Conservation (phyloP, 2,888 invertebrate genomes). For the Lithophane leautieri region DNA sequence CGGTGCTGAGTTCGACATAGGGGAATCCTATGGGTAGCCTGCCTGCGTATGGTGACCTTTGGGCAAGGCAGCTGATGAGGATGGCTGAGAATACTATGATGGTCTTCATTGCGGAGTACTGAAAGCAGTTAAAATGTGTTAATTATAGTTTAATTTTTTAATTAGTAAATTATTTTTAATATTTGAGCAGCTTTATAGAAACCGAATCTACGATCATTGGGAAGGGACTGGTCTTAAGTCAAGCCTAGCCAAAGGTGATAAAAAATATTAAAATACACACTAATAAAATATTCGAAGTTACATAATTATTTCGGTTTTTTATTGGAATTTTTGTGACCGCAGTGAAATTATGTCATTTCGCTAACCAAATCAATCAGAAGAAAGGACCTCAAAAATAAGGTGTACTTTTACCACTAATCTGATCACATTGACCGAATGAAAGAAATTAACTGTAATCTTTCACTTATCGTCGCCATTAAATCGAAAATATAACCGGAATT, state of each 20-base stretch:
- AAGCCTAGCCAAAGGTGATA: background rate
- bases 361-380: background rate
- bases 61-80: constrained; percentile 73
- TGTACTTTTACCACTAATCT: too few species aligned
- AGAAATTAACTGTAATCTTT: too few species aligned
- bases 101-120: constrained; percentile 68
- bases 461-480: too few species aligned
- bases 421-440: too few species aligned
- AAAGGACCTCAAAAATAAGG: too few species aligned
- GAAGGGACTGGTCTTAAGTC: background rate
- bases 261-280: background rate
- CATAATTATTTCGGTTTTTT: background rate
- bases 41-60: constrained; percentile 92
- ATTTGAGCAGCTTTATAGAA: background rate
- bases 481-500: too few species aligned
- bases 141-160: background rate
- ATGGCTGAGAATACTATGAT: constrained; percentile 66
- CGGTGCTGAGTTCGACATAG: constrained; percentile 67
- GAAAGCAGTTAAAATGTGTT: constrained; percentile 29
- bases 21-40: constrained; percentile 87
- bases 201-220: background rate
- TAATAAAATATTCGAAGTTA: background rate
- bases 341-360: background rate
- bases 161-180: background rate
- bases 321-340: background rate